Conservation (phyloP, 2,113 vertebrate species). For the Dipodomys ordii region DNA sequence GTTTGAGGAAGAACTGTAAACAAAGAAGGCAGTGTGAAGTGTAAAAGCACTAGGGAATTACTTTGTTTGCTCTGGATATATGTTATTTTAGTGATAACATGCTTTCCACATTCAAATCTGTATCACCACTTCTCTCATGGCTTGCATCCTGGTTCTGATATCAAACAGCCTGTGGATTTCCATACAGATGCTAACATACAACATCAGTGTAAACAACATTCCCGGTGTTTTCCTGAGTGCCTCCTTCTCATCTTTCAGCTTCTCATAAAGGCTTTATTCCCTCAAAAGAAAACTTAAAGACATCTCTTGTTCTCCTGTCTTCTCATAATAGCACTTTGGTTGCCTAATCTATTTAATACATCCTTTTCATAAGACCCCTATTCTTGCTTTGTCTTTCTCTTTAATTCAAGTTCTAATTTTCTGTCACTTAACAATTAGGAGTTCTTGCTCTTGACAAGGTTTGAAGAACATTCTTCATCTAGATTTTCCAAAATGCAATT, state of each 20-base stretch:
- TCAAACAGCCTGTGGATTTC: background rate
- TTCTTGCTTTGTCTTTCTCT: background rate
- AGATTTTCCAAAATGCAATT: background rate
- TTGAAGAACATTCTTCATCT: background rate
- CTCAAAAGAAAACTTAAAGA: background rate
- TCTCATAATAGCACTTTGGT: background rate
- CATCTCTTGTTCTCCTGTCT: background rate
- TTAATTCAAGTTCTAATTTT: background rate
- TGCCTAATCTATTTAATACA: background rate
- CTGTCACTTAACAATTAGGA: background rate
- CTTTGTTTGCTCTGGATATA: background rate
- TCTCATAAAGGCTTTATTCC: background rate
- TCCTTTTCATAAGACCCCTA: background rate
- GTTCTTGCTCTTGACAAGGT: background rate
- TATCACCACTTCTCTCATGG: background rate
- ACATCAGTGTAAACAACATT: background rate
- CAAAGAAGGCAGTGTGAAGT: background rate
- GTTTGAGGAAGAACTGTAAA: background rate
- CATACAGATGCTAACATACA: background rate
- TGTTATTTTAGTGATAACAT: background rate
- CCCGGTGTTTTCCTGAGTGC: background rate
- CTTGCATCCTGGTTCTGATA: constrained; percentile 23
- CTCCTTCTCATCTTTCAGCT: background rate
- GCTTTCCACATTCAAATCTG: background rate
- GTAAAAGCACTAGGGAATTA: background rate